Base-by-base conservation (phyloP, 2,797 vertebrate genomes). In the Pangasius sanitwongsei region DNA sequence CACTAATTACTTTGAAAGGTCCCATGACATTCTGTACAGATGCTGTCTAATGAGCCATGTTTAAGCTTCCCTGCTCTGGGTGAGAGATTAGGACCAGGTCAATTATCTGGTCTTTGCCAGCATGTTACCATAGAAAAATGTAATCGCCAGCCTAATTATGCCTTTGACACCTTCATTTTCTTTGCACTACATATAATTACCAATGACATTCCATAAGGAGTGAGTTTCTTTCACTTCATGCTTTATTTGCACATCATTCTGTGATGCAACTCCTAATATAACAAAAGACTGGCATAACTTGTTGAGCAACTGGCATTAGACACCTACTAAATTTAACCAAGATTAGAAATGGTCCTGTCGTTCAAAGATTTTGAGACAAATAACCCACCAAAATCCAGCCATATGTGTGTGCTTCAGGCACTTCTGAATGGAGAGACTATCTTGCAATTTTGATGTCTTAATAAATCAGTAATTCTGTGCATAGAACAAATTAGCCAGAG, bases 401-500 rank as follows among this genome's bases (percentile, higher is more conserved):
- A 77, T 31, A 87, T 57, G 88, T 88, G 87, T 34, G 13, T 75
- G 75, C 80, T 77, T 74, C 28, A 83, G 74, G 1, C 80, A 25
- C 25, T 65, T 48, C 34, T 74, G 48, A 18, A 50, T 55, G 63
- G 77, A 87, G 55, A 80, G 44, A 85, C 57, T 16, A 74, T 7
- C 31, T 72, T 44, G 28, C 20, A 75, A n/a, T 53, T 16, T 84
- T 37, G 89, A 59, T 83, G 78, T 89, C 72, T 89, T 70, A 78
- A 88, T 61, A 86, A 90, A 90, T 83, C 48, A 86, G 63, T 77
- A 84, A 81, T 89, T 63, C 87, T 87, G 85, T 78, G 81, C 53
- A 88, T 93, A 91, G 92, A 93, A 92, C 81, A 65, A 89, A 92
- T 93, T 90, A 92, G 86, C 85, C 63, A 69, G 69, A 72, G 50